A percentile compares a stretch with the other conserved stretches of the same genome.
These are phyloP conservation scores for Mycteria americana DNA, from an alignment of 2,797 vertebrate genomes.

Conservation along the genomic window DNA sequence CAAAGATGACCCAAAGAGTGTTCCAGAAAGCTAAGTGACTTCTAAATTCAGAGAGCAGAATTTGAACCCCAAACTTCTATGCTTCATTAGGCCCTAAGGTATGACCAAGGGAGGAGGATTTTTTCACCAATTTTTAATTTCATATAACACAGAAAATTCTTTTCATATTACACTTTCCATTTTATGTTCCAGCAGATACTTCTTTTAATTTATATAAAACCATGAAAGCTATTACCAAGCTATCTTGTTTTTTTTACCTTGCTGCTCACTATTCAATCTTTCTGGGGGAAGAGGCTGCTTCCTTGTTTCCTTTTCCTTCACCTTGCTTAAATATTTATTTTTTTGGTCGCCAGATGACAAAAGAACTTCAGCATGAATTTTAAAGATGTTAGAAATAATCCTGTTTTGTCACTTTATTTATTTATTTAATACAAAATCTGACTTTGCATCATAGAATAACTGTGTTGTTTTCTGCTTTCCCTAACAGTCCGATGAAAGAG, in stretches of 20 bases:
- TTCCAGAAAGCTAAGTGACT: background rate
- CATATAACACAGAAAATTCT: background rate
- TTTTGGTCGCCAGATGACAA: background rate
- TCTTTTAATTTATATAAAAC: background rate
- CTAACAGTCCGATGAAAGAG: conserved; percentile 66
- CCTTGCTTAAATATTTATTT: background rate
- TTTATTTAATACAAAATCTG: conserved; percentile 50
- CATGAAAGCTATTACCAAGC: accelerated
- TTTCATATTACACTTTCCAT: background rate
- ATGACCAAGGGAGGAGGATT: background rate
- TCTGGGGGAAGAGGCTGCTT: accelerated
- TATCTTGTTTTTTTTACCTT: background rate
- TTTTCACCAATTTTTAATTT: background rate
- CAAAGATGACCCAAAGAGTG: background rate
- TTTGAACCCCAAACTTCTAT: background rate
- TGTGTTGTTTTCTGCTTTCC: conserved; percentile 55
- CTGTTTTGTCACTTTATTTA: conserved; percentile 3
- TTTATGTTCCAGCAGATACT: background rate
- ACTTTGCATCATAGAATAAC: conserved; percentile 62
- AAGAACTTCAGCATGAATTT: conserved; percentile 41
- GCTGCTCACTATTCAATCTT: background rate
- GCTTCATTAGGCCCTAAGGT: accelerated
- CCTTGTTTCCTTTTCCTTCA: background rate
- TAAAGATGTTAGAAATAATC: conserved; percentile 42
- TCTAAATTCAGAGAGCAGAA: background rate